Evolutionary conservation across 1,140 invertebrate genomes (phyloP), one percentile per base, ranked within the genome.

Genomic region (Ridgeia piscesae): DNA sequence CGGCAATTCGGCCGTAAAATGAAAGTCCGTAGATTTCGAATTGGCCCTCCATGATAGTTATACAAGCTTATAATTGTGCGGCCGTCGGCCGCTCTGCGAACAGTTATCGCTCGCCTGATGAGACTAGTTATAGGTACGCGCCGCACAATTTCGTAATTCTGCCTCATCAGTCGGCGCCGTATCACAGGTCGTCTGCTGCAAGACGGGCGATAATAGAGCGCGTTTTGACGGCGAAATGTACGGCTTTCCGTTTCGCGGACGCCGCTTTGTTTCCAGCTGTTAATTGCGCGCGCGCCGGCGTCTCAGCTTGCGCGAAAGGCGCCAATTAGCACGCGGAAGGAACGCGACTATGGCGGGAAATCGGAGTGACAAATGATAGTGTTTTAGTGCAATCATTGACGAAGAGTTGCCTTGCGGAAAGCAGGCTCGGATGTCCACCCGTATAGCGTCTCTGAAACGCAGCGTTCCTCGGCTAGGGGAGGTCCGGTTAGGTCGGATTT

Each of bases 11-110:
- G 58, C 58, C 58, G 58, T 77, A 77, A 77, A 77, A 77, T 77
- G 58, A 77, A 77, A 77, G 58, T 77, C 58, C 58, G 27, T 77
- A 77, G 58, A 77, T 77, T 77, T 77, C 58, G 58, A 77, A 77
- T 77, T 77, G 58, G 58, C 58, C 17, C 58, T 77, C 58, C 27
- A 77, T 77, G 58, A 77, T 77, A 77, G 58, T 77, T 77, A 77
- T 77, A 77, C 58, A 77, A 77, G 58, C 8, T 77, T 77, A 77
- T 77, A 77, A 77, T 77, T 77, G 58, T 77, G 58, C 58, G 58
- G 11, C 58, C 58, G 58, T 77, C 58, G 58, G 27, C 58, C 58
- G 58, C 27, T 77, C 58, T 27, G 58, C 17, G 58, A 77, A 77
- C 58, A 77, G 58, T 77, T 77, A 77, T 77, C 58, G 58, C 58